Conservation (phyloP, 2,113 vertebrate genomes). For the Paratilapia polleni region DNA sequence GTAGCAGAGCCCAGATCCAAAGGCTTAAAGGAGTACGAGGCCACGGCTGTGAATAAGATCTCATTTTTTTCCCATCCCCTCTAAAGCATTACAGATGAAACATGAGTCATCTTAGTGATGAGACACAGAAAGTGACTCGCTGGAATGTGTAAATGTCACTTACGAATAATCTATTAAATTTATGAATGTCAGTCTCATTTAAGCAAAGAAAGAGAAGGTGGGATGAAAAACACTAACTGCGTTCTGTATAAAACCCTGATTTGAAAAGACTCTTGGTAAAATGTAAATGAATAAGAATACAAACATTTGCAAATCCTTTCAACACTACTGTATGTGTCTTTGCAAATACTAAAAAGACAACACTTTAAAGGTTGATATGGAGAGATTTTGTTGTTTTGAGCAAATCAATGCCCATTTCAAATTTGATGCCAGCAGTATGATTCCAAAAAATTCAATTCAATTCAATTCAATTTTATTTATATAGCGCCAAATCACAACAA, state of each 20-base stretch:
- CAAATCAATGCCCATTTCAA: too few relatives aligned
- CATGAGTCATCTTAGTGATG: constrained; percentile 52
- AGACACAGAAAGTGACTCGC: background rate
- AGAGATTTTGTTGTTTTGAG: background rate
- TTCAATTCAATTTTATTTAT: too few relatives aligned
- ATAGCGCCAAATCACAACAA: too few relatives aligned
- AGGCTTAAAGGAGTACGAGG: constrained; percentile 58
- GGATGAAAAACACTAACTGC: background rate
- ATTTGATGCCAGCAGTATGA: background rate
- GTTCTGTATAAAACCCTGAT: background rate
- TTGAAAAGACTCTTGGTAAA: background rate
- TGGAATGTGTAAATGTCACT: constrained; percentile 42
- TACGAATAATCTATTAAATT: background rate
- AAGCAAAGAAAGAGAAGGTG: background rate
- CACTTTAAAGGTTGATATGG: background rate
- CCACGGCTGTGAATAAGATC: constrained; percentile 54
- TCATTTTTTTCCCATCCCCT: background rate
- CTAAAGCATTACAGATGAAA: constrained; percentile 8
- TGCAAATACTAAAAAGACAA: background rate
- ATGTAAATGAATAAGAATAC: background rate
- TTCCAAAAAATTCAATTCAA: too few relatives aligned
- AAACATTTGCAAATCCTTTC: background rate
- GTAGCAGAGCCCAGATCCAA: constrained; percentile 33
- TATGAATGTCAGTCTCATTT: constrained; percentile 15
- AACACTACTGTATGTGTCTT: background rate